phyloP scores from a whole-genome alignment of 2,888 invertebrate genomes.

The Sphaerophoria taeniata region DNA sequence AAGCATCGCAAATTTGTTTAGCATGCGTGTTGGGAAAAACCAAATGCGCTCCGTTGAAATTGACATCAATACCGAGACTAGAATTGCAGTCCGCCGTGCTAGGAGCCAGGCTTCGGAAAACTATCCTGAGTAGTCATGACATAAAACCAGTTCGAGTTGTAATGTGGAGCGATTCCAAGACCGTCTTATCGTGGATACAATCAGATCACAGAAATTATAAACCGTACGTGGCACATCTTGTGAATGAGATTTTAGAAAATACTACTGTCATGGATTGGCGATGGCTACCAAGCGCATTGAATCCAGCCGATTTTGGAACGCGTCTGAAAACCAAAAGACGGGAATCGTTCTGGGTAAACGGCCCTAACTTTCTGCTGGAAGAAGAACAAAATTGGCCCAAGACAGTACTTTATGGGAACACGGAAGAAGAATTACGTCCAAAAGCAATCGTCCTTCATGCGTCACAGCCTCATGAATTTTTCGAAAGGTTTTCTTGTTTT shows the following conservation, averaged over 20 bases:
- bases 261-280: constrained; percentile 65
- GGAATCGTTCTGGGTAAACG: too few species aligned
- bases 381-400: constrained; percentile 44
- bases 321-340: too few species aligned
- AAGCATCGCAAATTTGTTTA: constrained; percentile 19
- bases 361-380: constrained; percentile 33
- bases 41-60: constrained; percentile 40
- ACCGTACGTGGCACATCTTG: constrained; percentile 47
- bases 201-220: constrained; percentile 73
- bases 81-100: constrained; percentile 47
- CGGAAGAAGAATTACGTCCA: not conserved
- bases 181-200: constrained; percentile 72
- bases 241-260: constrained; percentile 43
- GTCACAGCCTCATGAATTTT: not conserved
- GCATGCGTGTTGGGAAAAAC: constrained; percentile 45
- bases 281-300: constrained; percentile 55
- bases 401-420: not conserved
- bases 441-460: not conserved
- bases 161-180: constrained; percentile 46
- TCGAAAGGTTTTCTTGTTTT: constrained; percentile 9
- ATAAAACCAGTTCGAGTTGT: constrained; percentile 5
- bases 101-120: constrained; percentile 20
- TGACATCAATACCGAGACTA: constrained; percentile 23
- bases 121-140: constrained; percentile 19
- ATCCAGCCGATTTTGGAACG: constrained; percentile 55